phyloP scores from a whole-genome alignment of 1,140 invertebrate species.

The Zaprionus ornatus region DNA sequence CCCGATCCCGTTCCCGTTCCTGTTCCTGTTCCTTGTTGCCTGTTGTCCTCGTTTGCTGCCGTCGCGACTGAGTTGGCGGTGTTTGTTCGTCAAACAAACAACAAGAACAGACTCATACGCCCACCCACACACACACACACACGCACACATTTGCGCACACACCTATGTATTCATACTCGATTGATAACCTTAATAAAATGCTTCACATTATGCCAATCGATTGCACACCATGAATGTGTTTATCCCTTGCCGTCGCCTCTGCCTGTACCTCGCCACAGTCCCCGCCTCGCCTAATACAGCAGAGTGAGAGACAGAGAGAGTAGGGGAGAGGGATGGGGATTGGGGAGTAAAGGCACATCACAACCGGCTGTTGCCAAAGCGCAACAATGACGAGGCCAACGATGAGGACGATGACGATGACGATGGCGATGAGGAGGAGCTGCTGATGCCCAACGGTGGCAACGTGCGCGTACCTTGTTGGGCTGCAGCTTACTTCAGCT shows the following conservation, averaged over 20 bases:
- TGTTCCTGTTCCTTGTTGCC: slow-evolving; percentile 37
- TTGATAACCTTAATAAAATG: slow-evolving; percentile 83
- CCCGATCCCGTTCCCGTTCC: slow-evolving; percentile 3
- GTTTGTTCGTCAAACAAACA: slow-evolving; percentile 68
- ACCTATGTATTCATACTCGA: slow-evolving; percentile 73
- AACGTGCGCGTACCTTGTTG: slow-evolving; percentile 63
- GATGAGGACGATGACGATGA: slow-evolving; percentile 12
- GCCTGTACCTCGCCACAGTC: slow-evolving; percentile 49
- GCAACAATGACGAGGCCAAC: slow-evolving; percentile 52
- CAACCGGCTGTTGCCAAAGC: slow-evolving; percentile 75
- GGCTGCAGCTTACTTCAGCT: slow-evolving; percentile 41
- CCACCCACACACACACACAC: slow-evolving; percentile 25
- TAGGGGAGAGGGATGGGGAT: background rate
- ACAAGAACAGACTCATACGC: slow-evolving; percentile 33
- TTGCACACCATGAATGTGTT: slow-evolving; percentile 82
- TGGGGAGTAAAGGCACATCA: slow-evolving; percentile 52
- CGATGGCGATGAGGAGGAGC: slow-evolving; percentile 21
- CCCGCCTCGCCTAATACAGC: slow-evolving; percentile 49
- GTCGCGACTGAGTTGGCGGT: slow-evolving; percentile 35
- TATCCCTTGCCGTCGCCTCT: slow-evolving; percentile 71
- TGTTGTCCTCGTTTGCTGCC: slow-evolving; percentile 30
- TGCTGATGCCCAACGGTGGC: slow-evolving; percentile 33
- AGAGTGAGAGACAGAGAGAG: background rate
- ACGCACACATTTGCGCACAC: slow-evolving; percentile 26
- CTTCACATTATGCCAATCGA: slow-evolving; percentile 82